Evolutionary conservation across 2,113 vertebrate genomes (phyloP), one percentile per base, ranked within the genome.

Genomic region (Ascaphus truei): DNA sequence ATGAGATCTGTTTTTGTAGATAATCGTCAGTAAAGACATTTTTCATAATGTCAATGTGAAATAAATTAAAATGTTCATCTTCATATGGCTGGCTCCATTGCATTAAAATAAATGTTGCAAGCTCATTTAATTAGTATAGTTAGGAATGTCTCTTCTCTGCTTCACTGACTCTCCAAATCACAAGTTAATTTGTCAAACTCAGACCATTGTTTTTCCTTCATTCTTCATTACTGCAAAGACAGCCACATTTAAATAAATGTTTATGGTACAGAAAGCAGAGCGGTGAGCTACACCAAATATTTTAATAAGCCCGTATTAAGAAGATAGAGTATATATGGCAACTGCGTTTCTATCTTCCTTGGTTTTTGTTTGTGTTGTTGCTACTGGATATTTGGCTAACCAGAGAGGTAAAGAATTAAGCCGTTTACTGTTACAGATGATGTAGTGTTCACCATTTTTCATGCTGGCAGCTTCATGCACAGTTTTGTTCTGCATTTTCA

Each of bases 181-280:
- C 90, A 92, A 91, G 89, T 92, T 91, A 92, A 92, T 92, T 92
- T 92, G 89, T 92, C 90, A 92, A 92, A 92, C 90, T 92, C 91
- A 91, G 81, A 90, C 87, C 89, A 92, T 92, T 92, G 91, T 92
- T 92, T 91, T 92, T 86, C 87, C 88, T 92, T 91, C 91, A 92
- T 92, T 92, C 90, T 90, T 92, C 89, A 92, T 91, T 91, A 91
- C 84, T 80, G 88, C 84, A 83, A 83, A 90, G 91, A 90, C 90
- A 92, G 84, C 79, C 82, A 84, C 81, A 90, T 90, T 92, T 91
- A 89, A 92, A 91, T 91, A 91, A 92, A 92, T 91, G 90, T 92
- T 92, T 91, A 89, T 91, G 88, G 89, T 89, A 90, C 84, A 86
- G 78, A 88, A 86, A 89, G 83, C 88, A 88, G 87, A 82, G 82